Percentiles rank a stretch among this genome's conserved stretches.
Conservation (phyloP, 2,888 invertebrate species). For the Mycalesis mineus region DNA sequence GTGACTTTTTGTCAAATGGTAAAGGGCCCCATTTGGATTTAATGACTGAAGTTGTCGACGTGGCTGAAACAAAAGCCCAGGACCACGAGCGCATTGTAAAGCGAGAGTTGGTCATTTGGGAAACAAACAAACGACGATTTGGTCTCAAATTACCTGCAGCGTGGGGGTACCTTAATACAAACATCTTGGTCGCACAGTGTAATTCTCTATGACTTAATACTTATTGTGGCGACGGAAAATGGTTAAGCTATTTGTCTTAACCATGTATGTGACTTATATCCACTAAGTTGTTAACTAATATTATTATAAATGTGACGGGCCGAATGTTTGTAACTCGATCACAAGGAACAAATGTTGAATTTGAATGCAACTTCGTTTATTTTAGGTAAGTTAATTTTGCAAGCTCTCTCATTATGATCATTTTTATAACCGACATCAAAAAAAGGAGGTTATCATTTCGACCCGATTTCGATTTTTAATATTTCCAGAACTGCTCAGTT, state of each 20-base stretch:
- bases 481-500: no score
- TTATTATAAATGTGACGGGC: no score
- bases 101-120: constrained; percentile 20
- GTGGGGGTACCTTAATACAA: constrained; percentile 1
- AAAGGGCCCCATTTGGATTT: neutral
- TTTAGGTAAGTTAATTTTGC: no score
- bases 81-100: constrained; percentile 14
- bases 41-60: constrained; percentile 8
- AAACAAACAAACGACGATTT: constrained; percentile 23
- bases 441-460: no score
- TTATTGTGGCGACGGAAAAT: constrained; percentile 15
- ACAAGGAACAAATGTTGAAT: no score
- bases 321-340: no score
- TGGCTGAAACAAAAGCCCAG: constrained; percentile 11
- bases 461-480: no score
- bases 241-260: neutral
- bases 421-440: no score
- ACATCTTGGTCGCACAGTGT: constrained; percentile 1
- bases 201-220: constrained; percentile 19
- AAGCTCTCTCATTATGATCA: no score
- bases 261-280: neutral
- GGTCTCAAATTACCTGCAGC: constrained; percentile 5
- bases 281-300: neutral
- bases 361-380: no score
- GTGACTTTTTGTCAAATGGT: neutral